A percentile compares a stretch with the other conserved stretches of the same genome.
These are phyloP conservation scores for Polyploca ridens DNA, from an alignment of 2,888 invertebrate genomes.

Conservation along the genomic window DNA sequence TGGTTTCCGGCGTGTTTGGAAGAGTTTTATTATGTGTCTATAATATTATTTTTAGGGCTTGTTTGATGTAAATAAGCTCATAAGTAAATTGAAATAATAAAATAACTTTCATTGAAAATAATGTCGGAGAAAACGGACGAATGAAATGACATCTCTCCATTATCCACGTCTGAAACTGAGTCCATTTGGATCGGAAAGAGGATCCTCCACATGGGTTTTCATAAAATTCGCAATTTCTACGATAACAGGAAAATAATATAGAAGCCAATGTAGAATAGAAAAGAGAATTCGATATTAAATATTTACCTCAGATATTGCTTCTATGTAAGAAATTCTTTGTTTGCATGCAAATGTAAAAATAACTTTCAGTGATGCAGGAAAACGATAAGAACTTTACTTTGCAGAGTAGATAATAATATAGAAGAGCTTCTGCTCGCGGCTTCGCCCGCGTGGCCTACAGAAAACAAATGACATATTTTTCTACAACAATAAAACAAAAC, in stretches of 20 bases:
- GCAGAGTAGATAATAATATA: no score
- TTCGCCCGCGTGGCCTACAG: no score
- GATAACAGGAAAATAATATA: constrained; percentile 53
- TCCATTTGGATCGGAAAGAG: constrained; percentile 21
- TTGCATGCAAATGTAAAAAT: constrained; percentile 46
- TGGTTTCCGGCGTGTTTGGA: no score
- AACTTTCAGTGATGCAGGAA: constrained; percentile 30
- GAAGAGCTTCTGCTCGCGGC: no score
- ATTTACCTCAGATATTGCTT: constrained; percentile 49
- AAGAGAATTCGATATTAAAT: constrained; percentile 47
- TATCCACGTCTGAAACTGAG: constrained; percentile 14
- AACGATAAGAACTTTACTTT: background rate
- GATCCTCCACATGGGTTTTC: constrained; percentile 30
- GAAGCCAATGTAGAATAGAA: constrained; percentile 35
- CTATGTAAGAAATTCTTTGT: constrained; percentile 52
- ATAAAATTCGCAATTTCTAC: constrained; percentile 44
- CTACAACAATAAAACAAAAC: no score
- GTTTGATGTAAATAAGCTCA: no score
- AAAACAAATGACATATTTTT: no score
- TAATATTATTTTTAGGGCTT: no score
- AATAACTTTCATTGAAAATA: background rate
- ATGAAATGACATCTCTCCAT: constrained; percentile 14
- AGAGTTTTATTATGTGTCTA: no score
- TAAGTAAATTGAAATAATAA: no score
- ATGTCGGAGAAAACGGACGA: background rate